A percentile compares a stretch with the other conserved stretches of the same genome.
phyloP scores from a whole-genome alignment of 92 coral and sea anemone genomes.

The Umimayanthus kanabou region DNA sequence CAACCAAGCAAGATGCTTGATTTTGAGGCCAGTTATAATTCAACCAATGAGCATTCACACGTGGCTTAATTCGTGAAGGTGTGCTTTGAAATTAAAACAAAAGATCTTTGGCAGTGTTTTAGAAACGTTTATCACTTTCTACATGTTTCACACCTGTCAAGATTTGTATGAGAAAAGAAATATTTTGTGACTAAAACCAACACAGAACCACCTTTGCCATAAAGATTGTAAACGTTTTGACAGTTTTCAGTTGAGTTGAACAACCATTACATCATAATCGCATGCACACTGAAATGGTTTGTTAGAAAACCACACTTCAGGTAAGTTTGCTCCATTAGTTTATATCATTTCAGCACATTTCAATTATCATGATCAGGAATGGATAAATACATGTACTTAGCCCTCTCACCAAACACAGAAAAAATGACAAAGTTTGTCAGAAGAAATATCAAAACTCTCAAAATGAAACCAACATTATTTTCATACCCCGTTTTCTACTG shows the following conservation, averaged over 20 bases:
- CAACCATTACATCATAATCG: too few species aligned
- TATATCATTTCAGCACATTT: neutral
- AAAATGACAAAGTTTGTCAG: neutral
- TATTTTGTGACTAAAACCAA: neutral
- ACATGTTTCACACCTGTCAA: neutral
- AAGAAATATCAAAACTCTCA: too few species aligned
- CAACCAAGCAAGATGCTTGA: neutral
- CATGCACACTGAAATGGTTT: too few species aligned
- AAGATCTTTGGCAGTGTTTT: neutral
- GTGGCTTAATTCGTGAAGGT: neutral
- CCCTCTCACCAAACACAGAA: neutral
- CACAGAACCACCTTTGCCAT: neutral
- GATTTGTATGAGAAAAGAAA: neutral
- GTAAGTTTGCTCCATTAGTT: neutral
- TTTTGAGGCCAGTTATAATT: neutral
- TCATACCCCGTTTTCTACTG: neutral
- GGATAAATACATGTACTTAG: neutral
- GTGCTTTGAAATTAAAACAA: neutral
- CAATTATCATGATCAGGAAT: too few species aligned
- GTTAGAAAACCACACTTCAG: neutral
- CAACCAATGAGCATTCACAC: neutral
- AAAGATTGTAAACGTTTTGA: too few species aligned
- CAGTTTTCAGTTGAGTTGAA: neutral
- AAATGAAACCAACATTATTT: too few species aligned
- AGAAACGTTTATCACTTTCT: neutral